phyloP scores from a whole-genome alignment of 2,888 invertebrate genomes.

The Apocheima hispidaria region DNA sequence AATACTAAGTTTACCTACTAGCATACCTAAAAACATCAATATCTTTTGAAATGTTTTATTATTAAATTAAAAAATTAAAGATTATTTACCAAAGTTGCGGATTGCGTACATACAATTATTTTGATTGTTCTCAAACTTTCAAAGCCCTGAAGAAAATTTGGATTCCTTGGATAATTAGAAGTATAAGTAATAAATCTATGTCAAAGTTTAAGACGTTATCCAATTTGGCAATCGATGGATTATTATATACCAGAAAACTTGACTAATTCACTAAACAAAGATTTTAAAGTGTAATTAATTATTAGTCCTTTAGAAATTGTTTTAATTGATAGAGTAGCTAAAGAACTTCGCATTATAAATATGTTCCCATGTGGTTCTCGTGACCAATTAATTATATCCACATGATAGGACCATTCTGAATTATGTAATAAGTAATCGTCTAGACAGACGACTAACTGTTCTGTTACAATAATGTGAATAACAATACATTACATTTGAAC shows the following conservation, averaged over 20 bases:
- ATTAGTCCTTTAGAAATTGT: too few species aligned
- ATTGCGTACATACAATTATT: constrained; percentile 3
- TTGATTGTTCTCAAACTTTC: constrained; percentile 10
- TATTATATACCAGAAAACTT: constrained; percentile 3
- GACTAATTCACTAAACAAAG: neutral
- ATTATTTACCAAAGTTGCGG: neutral
- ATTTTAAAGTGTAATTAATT: too few species aligned
- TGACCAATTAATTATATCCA: neutral
- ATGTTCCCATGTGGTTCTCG: constrained; percentile 1
- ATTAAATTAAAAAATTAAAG: too few species aligned
- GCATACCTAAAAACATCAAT: too few species aligned
- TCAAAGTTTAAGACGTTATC: constrained; percentile 14
- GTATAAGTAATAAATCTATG: constrained; percentile 26
- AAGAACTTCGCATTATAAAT: neutral
- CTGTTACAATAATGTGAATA: neutral
- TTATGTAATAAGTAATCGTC: neutral
- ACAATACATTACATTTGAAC: neutral
- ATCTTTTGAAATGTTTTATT: too few species aligned
- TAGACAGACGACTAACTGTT: constrained; percentile 11
- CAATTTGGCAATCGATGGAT: constrained; percentile 17
- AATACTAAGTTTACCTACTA: too few species aligned
- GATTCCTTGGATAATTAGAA: constrained; percentile 10
- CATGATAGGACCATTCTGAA: constrained; percentile 8
- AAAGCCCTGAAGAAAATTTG: neutral
- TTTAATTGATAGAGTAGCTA: neutral